Percentiles rank a stretch among this genome's conserved stretches.
Evolutionary conservation across 2,797 vertebrate genomes (phyloP).

Genomic region (Buceros bicornis): DNA sequence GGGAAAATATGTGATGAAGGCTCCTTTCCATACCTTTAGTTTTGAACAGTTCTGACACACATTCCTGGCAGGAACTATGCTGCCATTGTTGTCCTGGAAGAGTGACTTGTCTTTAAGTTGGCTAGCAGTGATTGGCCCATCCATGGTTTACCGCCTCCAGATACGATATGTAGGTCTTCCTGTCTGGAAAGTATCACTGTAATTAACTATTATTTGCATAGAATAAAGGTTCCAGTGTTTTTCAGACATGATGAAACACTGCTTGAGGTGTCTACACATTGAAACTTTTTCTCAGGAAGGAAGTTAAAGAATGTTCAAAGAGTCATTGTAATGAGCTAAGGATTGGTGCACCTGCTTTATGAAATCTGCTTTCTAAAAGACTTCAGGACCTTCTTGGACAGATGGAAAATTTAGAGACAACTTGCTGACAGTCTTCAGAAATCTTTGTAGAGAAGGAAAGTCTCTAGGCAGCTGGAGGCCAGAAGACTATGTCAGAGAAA

Average conservation of each 20-base stretch:
- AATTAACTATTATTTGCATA: not conserved
- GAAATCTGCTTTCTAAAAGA: not conserved
- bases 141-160: slow-evolving; percentile 29
- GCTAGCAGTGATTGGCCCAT: not conserved
- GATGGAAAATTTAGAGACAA: not conserved
- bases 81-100: not conserved
- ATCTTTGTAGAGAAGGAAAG: not conserved
- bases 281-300: not conserved
- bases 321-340: not conserved
- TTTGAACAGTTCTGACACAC: slow-evolving; percentile 17
- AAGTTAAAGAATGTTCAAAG: not conserved
- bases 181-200: not conserved
- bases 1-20: not conserved
- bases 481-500: not conserved
- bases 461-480: not conserved
- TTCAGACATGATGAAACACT: not conserved
- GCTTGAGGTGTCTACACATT: not conserved
- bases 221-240: not conserved
- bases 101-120: slow-evolving; percentile 44
- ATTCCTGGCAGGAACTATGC: not conserved
- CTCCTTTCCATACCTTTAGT: slow-evolving; percentile 62
- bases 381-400: not conserved
- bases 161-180: not conserved
- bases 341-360: not conserved
- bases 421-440: not conserved